Base-by-base conservation (phyloP, 2,888 invertebrate genomes). In the Hirtodrosophila trivittata region DNA sequence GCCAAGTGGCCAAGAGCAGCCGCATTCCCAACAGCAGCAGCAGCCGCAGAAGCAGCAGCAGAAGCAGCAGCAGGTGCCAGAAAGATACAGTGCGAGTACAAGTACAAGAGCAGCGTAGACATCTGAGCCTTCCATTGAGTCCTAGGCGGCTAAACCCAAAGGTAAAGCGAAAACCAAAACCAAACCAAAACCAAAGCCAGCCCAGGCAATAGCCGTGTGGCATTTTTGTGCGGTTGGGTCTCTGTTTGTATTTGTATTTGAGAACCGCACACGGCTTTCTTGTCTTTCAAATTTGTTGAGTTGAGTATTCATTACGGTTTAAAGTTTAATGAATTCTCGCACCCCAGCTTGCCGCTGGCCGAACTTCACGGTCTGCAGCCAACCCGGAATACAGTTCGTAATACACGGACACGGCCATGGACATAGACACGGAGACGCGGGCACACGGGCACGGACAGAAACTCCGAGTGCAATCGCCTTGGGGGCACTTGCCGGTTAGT, bases 311-410 rank as follows among this genome's bases (percentile, higher is more conserved):
- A 73, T 73, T 71, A 73, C 66, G 76, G 49, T 75, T 73, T 71
- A 73, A 73, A 75, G 55, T 73, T 73, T 73, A 75, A 73, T 73
- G 76, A 76, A 73, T 73, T 75, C 72, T 52, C 59, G 56, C 65
- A 45, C 55, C 62, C 16, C 39, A 45, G 45, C 41, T 18, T 16
- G 21, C 32, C 46, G n/a, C 21, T 12, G n/a, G 50, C 33, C 33
- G 25, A 39, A 49, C 56, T 26, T 32, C 12, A 45, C 37, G 28
- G 25, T n/a, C 6, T 55, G 49, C 39, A 37, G 28, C 6, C 43
- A 43, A 28, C 1, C 1, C 1, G 28, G 9, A 28, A 7, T 3
- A n/a, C 25, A 25, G 6, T 6, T 25, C n/a, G 25, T 6, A n/a
- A 28, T 1, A 28, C n/a, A 28, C 9, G 30, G 13, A 21, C 8